Percentiles rank a stretch among this genome's conserved stretches.
Evolutionary conservation across 2,888 invertebrate species (phyloP).

Genomic region (Galeopsomyia nigrocyanea): DNA sequence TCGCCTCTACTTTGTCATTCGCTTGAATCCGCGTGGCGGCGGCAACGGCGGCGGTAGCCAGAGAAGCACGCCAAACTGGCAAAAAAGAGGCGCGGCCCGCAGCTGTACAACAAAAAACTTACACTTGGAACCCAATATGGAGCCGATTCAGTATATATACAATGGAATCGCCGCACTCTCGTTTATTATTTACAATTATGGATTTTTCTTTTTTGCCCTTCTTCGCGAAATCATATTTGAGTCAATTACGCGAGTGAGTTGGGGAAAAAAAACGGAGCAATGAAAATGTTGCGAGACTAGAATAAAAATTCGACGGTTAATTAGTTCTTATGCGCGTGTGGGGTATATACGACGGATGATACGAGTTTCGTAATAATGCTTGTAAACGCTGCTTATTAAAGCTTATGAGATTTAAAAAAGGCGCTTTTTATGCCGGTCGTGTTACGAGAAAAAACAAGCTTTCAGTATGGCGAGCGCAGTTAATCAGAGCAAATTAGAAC

Average conservation of each 20-base stretch:
- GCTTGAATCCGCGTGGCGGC: constrained; percentile 17
- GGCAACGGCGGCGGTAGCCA: background rate
- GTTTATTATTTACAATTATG: constrained; percentile 65
- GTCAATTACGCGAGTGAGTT: constrained; percentile 19
- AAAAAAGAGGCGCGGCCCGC: constrained; percentile 25
- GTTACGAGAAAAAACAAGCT: constrained; percentile 21
- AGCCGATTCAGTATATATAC: constrained; percentile 51
- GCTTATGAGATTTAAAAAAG: constrained; percentile 35
- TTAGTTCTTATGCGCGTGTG: constrained; percentile 28
- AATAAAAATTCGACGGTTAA: constrained; percentile 37
- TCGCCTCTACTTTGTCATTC: constrained; percentile 5
- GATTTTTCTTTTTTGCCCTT: constrained; percentile 57
- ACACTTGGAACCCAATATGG: constrained; percentile 57
- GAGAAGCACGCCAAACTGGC: constrained; percentile 10
- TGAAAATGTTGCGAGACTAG: constrained; percentile 23
- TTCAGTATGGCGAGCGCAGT: no score
- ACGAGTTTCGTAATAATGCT: constrained; percentile 13
- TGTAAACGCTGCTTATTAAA: constrained; percentile 29
- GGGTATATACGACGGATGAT: background rate
- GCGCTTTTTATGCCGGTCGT: constrained; percentile 6
- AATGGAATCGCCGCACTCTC: constrained; percentile 52
- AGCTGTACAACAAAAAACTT: no score
- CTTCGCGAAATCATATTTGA: constrained; percentile 26
- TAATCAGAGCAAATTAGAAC: no score
- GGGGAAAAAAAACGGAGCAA: background rate